Percentiles rank a stretch among this genome's conserved stretches.
These are phyloP conservation scores for Watsonalla binaria DNA, from an alignment of 2,888 invertebrate genomes.

Conservation along the genomic window DNA sequence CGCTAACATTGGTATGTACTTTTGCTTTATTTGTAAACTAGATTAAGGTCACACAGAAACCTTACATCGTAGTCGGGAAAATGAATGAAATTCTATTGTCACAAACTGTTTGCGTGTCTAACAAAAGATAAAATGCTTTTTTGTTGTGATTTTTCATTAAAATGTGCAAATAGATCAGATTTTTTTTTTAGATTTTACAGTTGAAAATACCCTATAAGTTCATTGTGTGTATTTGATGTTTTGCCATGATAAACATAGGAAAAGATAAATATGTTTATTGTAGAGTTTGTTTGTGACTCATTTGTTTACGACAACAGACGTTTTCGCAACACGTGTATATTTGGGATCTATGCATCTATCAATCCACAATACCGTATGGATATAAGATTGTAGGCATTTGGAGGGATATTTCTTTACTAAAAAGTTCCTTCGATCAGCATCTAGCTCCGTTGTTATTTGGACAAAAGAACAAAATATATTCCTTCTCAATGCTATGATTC, in stretches of 20 bases:
- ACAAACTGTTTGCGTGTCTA: background rate
- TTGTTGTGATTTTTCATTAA: background rate
- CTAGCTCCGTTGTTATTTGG: no score
- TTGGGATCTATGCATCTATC: background rate
- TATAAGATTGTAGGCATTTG: no score
- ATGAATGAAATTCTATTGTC: background rate
- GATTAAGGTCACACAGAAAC: no score
- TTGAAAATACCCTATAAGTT: no score
- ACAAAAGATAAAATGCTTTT: background rate
- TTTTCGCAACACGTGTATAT: constrained; percentile 4
- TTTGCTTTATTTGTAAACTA: no score
- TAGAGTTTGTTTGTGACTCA: constrained; percentile 5
- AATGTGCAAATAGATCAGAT: no score
- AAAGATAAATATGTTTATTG: constrained; percentile 3
- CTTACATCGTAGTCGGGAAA: background rate
- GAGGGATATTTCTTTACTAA: no score
- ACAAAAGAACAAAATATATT: no score
- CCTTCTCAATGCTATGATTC: no score
- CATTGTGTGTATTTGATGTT: no score
- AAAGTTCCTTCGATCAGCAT: no score
- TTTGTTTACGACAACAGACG: constrained; percentile 2
- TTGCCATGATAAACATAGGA: background rate
- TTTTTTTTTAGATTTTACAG: no score
- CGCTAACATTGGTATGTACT: constrained; percentile 81
- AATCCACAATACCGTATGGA: background rate